Evolutionary conservation across 2,797 vertebrate genomes (phyloP).

Genomic region (Anas bahamensis): DNA sequence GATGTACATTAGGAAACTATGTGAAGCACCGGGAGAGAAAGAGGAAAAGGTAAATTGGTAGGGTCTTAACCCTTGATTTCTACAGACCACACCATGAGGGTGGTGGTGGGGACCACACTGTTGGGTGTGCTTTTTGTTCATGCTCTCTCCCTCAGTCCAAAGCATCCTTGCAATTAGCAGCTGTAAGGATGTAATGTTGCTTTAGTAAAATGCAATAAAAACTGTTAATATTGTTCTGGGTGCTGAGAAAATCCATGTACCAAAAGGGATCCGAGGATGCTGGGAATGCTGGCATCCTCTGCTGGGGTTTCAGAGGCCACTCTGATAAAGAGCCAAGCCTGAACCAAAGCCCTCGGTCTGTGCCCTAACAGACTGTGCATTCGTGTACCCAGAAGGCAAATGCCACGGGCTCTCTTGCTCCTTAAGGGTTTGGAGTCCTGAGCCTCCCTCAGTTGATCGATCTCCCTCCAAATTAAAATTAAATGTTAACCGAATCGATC

Average conservation of each 20-base stretch:
- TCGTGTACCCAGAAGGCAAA: background rate
- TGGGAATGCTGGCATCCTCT: background rate
- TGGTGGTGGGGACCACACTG: slow-evolving; percentile 52
- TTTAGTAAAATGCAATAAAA: background rate
- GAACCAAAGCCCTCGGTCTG: background rate
- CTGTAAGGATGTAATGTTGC: background rate
- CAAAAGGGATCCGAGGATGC: background rate
- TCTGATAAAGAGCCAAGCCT: background rate
- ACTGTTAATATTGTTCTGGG: background rate
- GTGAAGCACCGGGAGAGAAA: slow-evolving; percentile 59
- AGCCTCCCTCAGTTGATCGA: rapidly evolving
- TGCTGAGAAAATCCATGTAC: background rate
- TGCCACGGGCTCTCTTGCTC: background rate
- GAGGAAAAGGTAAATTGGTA: slow-evolving; percentile 64
- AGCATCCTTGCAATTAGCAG: background rate
- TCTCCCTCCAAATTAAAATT: background rate
- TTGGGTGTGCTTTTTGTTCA: background rate
- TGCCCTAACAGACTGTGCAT: background rate
- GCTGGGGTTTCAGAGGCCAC: background rate
- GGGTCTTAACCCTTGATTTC: slow-evolving; percentile 22
- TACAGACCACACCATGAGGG: slow-evolving; percentile 44
- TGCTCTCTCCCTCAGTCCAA: background rate
- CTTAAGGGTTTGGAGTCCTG: background rate
- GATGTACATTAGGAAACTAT: slow-evolving; percentile 68
- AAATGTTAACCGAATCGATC: rapidly evolving